Conservation (phyloP, 2,888 invertebrate species). For the Drosophila tanythrix region DNA sequence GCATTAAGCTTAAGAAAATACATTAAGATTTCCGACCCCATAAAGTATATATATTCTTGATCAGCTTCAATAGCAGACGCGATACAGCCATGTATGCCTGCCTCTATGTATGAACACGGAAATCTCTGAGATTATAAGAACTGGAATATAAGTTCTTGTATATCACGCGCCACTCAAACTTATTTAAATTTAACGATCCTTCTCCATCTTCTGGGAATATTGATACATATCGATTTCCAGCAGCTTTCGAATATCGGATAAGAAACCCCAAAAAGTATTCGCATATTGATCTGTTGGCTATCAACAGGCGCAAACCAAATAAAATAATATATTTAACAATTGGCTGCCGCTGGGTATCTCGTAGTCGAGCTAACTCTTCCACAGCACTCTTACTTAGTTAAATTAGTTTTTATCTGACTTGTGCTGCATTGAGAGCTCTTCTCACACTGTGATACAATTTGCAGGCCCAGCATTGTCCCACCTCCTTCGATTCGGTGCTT, state of each 20-base stretch:
- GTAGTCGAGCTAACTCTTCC: neutral
- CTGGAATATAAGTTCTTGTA: neutral
- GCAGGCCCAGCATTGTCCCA: conserved; percentile 86
- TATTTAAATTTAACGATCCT: neutral
- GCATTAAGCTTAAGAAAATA: neutral
- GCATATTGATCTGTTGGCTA: too few relatives aligned
- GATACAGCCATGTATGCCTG: neutral
- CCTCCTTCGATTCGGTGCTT: conserved; percentile 90
- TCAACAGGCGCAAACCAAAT: too few relatives aligned
- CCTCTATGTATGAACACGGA: neutral
- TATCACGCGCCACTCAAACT: neutral
- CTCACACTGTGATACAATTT: neutral
- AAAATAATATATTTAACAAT: neutral
- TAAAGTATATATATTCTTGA: neutral
- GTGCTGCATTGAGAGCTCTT: neutral
- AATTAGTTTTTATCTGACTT: neutral
- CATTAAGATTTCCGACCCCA: neutral
- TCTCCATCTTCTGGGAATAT: neutral
- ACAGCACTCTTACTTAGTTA: neutral
- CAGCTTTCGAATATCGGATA: neutral
- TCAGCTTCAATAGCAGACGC: neutral
- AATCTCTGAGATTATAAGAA: neutral
- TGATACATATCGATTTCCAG: neutral
- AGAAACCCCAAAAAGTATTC: too few relatives aligned
- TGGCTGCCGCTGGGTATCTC: neutral